Conservation (phyloP, 2,113 vertebrate species). For the Pagrus major region DNA sequence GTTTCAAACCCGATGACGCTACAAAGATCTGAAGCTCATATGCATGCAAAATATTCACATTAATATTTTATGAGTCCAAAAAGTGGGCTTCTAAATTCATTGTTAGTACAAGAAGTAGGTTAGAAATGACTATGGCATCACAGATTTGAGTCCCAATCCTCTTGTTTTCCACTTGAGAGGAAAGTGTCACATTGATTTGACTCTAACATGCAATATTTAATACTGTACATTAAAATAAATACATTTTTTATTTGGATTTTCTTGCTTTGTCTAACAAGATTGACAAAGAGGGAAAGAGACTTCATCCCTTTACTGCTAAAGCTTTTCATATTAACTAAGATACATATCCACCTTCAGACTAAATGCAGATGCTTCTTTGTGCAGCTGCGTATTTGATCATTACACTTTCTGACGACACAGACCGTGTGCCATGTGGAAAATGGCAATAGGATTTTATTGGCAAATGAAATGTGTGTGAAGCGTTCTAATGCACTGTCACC, state of each 20-base stretch:
- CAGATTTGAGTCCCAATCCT: constrained; percentile 36
- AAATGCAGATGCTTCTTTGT: constrained; percentile 41
- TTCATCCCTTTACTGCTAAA: background rate
- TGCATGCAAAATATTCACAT: constrained; percentile 56
- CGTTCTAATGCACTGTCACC: constrained; percentile 77
- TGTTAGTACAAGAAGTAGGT: constrained; percentile 61
- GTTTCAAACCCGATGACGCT: constrained; percentile 46
- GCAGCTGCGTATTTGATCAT: constrained; percentile 50
- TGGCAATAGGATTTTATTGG: constrained; percentile 75
- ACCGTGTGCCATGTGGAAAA: constrained; percentile 64
- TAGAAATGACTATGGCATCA: constrained; percentile 46
- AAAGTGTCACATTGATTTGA: constrained; percentile 16
- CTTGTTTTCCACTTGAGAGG: constrained; percentile 21
- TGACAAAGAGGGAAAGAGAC: background rate
- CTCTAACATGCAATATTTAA: constrained; percentile 29
- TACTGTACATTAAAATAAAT: background rate
- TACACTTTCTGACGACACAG: constrained; percentile 47
- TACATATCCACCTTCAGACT: constrained; percentile 2
- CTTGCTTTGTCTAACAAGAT: background rate
- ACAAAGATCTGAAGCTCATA: constrained; percentile 50
- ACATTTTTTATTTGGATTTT: background rate
- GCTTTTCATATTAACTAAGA: background rate
- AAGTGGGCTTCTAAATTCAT: constrained; percentile 50
- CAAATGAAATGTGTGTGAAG: constrained; percentile 76
- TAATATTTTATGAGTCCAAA: constrained; percentile 66